Evolutionary conservation across 2,888 invertebrate genomes (phyloP).

Genomic region (Leucoptera coffeella): DNA sequence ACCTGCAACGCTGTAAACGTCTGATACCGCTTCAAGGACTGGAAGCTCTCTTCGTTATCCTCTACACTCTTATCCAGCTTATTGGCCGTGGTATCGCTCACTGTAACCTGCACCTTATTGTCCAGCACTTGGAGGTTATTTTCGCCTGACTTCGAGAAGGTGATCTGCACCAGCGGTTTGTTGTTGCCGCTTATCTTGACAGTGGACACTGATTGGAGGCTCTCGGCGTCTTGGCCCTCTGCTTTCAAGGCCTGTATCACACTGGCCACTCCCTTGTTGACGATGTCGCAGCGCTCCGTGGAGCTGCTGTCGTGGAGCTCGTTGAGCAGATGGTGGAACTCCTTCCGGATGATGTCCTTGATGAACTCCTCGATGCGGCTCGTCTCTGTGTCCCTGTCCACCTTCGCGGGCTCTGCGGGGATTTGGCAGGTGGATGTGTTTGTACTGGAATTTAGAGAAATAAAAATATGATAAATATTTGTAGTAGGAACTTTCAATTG

Average conservation of each 20-base stretch:
- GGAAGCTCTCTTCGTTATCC: slow-evolving; percentile 25
- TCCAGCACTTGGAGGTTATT: slow-evolving; percentile 36
- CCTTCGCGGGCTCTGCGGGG: slow-evolving; percentile 9
- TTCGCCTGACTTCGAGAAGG: slow-evolving; percentile 29
- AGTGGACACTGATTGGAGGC: slow-evolving; percentile 24
- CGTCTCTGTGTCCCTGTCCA: slow-evolving; percentile 22
- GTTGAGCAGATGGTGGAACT: slow-evolving; percentile 25
- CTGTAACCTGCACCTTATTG: slow-evolving; percentile 34
- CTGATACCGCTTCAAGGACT: slow-evolving; percentile 39
- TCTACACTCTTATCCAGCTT: slow-evolving; percentile 16
- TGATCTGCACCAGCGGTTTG: slow-evolving; percentile 35
- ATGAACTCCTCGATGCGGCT: slow-evolving; percentile 35
- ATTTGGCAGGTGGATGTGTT: slow-evolving; percentile 8
- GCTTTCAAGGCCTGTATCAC: slow-evolving; percentile 24
- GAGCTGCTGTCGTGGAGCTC: slow-evolving; percentile 22
- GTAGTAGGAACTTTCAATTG: no score
- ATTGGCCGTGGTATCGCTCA: slow-evolving; percentile 15
- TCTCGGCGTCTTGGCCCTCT: slow-evolving; percentile 11
- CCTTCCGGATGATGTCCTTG: slow-evolving; percentile 29
- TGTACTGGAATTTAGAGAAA: not conserved
- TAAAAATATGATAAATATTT: no score
- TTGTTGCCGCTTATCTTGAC: slow-evolving; percentile 41
- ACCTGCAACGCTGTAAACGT: slow-evolving; percentile 48
- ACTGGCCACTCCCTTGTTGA: slow-evolving; percentile 28
- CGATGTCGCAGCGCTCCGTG: slow-evolving; percentile 17